Conservation (phyloP, 2,797 vertebrate genomes). For the Myiotriccus ornatus region DNA sequence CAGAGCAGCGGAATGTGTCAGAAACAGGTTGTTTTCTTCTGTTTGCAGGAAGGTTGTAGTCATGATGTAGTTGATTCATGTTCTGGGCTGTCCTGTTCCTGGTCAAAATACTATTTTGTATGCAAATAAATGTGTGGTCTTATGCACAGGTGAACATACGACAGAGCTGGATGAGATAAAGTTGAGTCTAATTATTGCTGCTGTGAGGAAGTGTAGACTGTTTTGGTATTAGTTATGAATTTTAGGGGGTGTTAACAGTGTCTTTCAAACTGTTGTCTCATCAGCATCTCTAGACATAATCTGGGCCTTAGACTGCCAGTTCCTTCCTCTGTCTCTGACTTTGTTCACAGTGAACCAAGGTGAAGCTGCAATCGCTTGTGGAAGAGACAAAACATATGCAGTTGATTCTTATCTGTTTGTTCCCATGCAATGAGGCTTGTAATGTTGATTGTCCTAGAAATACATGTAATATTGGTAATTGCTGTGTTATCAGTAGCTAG, state of each 20-base stretch:
- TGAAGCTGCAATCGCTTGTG: not conserved
- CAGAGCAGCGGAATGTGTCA: not conserved
- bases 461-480: not conserved
- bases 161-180: not conserved
- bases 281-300: not conserved
- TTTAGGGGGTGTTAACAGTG: not conserved
- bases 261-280: not conserved
- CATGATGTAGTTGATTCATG: not conserved
- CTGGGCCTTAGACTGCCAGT: not conserved
- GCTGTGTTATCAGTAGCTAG: not conserved
- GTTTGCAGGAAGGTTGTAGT: not conserved
- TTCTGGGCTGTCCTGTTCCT: not conserved
- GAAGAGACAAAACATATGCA: not conserved
- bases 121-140: not conserved
- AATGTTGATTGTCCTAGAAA: not conserved
- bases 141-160: not conserved
- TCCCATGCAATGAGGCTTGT: not conserved
- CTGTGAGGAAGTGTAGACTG: not conserved
- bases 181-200: not conserved
- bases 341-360: not conserved
- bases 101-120: not conserved
- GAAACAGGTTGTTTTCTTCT: not conserved
- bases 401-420: not conserved
- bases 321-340: not conserved
- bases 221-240: not conserved